Evolutionary conservation across 1,140 invertebrate genomes (phyloP), one percentile per base, ranked within the genome.

Genomic region (Temnothorax nylanderi): DNA sequence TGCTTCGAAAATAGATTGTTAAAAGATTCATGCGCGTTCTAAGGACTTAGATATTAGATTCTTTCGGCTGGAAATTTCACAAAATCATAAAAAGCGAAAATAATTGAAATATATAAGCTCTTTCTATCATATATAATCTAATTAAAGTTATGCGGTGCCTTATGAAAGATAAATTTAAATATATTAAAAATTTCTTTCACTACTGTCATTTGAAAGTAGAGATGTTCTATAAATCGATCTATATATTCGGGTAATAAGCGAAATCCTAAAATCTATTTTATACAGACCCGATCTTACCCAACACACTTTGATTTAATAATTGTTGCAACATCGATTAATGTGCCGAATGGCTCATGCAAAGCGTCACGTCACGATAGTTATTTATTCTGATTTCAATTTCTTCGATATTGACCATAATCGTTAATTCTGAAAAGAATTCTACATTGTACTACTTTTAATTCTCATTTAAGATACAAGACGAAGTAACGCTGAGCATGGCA

Each of bases 261-360:
- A 81, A n/a, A 47, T n/a, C 80, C 69, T 74, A 71, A 32, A 44
- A 69, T 58, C 75, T 74, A 86, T 58, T 58, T 76, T 49, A 90
- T 88, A 90, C 89, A 90, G 89, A 90, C 86, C 89, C 89, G 81
- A 65, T 90, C 89, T 90, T 90, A 90, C 89, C 89, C 56, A 26
- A 81, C 3, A 34, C 16, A 74, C 60, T 82, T 89, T 18, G 65
- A 78, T 51, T 58, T 87, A 81, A 84, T 6, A 11, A 89, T 77
- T 67, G 71, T 89, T 74, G 86, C 54, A 71, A 87, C 18, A 90
- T 87, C 34, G 11, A 75, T 87, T 58, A 74, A 80, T 47, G 58
- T 58, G 56, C 44, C 54, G 71, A 81, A 89, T 56, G 2, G 56
- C 41, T 54, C 51, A 34, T 6, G 77, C 51, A 69, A 76, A 62